Conservation (phyloP, 2,113 vertebrate genomes). For the Melanotaenia duboulayi region DNA sequence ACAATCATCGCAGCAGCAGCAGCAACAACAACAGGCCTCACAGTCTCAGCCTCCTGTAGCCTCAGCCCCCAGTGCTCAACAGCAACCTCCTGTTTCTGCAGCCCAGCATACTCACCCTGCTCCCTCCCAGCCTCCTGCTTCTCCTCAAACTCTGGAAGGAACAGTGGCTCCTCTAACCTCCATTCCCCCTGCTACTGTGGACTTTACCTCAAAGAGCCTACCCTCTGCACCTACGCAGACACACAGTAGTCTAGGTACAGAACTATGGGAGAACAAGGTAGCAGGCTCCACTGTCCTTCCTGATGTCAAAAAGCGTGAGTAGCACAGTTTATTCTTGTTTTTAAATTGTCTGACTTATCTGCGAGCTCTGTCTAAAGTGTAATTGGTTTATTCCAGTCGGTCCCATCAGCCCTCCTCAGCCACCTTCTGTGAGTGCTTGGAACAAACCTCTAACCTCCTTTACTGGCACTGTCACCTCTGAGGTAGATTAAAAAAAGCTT, state of each 20-base stretch:
- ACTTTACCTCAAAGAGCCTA: constrained; percentile 84
- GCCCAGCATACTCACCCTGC: constrained; percentile 72
- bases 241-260: constrained; percentile 87
- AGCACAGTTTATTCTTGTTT: background rate
- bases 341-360: background rate
- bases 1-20: constrained; percentile 80
- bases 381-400: constrained; percentile 85
- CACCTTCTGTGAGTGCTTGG: constrained; percentile 98
- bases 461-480: constrained; percentile 86
- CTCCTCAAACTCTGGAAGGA: constrained; percentile 75
- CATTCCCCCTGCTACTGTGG: constrained; percentile 72
- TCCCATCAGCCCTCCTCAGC: constrained; percentile 95
- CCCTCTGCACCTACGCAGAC: constrained; percentile 80
- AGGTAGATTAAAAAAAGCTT: constrained; percentile 77
- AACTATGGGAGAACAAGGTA: constrained; percentile 96
- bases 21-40: constrained; percentile 61
- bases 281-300: constrained; percentile 85
- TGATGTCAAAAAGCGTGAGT: constrained; percentile 96
- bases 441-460: constrained; percentile 98
- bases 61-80: constrained; percentile 54
- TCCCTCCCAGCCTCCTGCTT: constrained; percentile 63
- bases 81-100: constrained; percentile 60
- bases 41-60: constrained; percentile 69
- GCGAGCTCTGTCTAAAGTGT: background rate
- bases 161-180: constrained; percentile 71